Conservation (phyloP, 2,797 vertebrate genomes). For the Phrynocephalus forsythii region DNA sequence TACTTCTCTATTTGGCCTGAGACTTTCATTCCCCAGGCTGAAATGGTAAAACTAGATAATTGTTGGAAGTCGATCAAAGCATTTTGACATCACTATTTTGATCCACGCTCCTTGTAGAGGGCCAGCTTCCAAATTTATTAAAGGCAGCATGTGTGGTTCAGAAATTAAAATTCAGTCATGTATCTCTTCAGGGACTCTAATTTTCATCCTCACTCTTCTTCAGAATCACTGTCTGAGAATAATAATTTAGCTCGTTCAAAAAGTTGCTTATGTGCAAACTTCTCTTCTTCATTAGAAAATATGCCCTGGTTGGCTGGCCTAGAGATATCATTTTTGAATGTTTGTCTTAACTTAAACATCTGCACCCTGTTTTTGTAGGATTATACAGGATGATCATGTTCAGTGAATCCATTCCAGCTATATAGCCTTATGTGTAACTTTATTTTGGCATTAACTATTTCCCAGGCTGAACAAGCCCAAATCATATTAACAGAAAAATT, state of each 20-base stretch:
- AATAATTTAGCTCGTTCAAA: slow-evolving; percentile 31
- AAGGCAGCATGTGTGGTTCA: slow-evolving; percentile 10
- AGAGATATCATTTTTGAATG: slow-evolving; percentile 61
- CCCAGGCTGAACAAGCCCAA: neutral
- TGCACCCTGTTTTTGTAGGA: slow-evolving; percentile 26
- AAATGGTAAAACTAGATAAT: neutral
- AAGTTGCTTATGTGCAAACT: slow-evolving; percentile 64
- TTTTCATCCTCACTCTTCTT: slow-evolving; percentile 39
- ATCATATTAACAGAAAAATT: neutral
- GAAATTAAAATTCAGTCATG: slow-evolving; percentile 29
- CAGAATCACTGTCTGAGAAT: slow-evolving; percentile 23
- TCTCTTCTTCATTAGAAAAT: slow-evolving; percentile 51
- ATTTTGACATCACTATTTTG: slow-evolving; percentile 8
- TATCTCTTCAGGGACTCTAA: slow-evolving; percentile 33
- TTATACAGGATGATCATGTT: neutral
- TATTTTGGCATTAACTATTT: neutral
- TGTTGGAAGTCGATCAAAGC: neutral
- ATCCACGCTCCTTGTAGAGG: neutral
- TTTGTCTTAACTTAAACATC: slow-evolving; percentile 75
- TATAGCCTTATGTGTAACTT: neutral
- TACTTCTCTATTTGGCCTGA: neutral
- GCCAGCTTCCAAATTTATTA: slow-evolving; percentile 19
- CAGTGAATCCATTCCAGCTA: neutral
- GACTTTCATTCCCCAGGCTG: neutral
- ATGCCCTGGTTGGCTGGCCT: slow-evolving; percentile 65